Percentiles rank a stretch among this genome's conserved stretches.
phyloP scores from a whole-genome alignment of 2,888 invertebrate species.

The Heliconius hortense region DNA sequence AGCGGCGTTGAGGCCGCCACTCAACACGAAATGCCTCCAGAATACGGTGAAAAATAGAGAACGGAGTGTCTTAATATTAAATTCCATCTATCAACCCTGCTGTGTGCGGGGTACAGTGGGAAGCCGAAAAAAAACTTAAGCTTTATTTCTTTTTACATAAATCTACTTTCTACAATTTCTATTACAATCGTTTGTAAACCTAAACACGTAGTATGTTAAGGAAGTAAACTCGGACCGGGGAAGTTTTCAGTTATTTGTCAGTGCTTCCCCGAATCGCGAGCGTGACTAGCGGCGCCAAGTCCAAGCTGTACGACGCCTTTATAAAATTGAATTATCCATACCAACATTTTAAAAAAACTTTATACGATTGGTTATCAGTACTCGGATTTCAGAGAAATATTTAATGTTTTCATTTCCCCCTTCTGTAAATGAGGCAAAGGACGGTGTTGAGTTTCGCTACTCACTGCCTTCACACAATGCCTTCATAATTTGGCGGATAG shows the following conservation, averaged over 20 bases:
- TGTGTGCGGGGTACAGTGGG: too few relatives aligned
- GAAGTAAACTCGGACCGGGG: slow-evolving; percentile 27
- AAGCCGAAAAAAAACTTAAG: too few relatives aligned
- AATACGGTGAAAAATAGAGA: too few relatives aligned
- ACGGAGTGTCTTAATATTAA: too few relatives aligned
- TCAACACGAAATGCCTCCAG: too few relatives aligned
- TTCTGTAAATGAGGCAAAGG: too few relatives aligned
- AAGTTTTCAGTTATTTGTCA: slow-evolving; percentile 33
- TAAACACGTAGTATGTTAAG: slow-evolving; percentile 29
- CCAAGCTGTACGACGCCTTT: slow-evolving; percentile 14
- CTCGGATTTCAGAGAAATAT: background rate
- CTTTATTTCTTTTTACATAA: background rate
- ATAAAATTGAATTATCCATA: slow-evolving; percentile 17
- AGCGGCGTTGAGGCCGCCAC: too few relatives aligned
- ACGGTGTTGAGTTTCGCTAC: too few relatives aligned
- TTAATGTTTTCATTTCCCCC: too few relatives aligned
- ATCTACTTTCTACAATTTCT: slow-evolving; percentile 3
- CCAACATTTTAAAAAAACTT: slow-evolving; percentile 3
- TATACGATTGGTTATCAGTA: background rate
- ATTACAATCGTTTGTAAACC: slow-evolving; percentile 18
- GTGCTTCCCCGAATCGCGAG: slow-evolving; percentile 23
- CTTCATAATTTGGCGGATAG: too few relatives aligned
- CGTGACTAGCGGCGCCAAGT: slow-evolving; percentile 26
- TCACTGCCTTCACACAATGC: too few relatives aligned
- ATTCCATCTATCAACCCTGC: too few relatives aligned